These are phyloP conservation scores for Anastrepha obliqua DNA, from an alignment of 1,140 invertebrate genomes.

Conservation along the genomic window DNA sequence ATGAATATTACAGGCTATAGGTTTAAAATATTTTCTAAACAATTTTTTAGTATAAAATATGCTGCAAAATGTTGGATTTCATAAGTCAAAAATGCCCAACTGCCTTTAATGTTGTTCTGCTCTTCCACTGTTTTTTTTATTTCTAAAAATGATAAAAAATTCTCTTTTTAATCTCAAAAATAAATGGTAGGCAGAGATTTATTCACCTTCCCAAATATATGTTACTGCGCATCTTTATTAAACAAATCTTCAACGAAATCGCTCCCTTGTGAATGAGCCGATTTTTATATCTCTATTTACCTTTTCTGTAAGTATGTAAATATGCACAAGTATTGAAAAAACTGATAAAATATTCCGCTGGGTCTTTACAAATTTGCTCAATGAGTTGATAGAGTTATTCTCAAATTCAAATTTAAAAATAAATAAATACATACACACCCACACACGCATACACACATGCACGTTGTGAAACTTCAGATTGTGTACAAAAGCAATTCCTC, in stretches of 20 bases:
- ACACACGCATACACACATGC: neutral
- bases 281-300: slow-evolving; percentile 21
- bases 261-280: neutral
- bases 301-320: neutral
- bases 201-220: too few species aligned
- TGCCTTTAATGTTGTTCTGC: too few species aligned
- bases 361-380: neutral
- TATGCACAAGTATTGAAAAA: neutral
- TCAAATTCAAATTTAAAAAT: neutral
- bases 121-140: too few species aligned
- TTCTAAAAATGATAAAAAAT: too few species aligned
- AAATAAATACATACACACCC: neutral
- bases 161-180: too few species aligned
- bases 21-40: too few species aligned
- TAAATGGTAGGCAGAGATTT: too few species aligned
- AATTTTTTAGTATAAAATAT: too few species aligned
- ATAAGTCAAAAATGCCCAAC: too few species aligned
- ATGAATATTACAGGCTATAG: too few species aligned
- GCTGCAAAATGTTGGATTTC: too few species aligned
- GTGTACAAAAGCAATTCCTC: neutral
- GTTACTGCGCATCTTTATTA: neutral
- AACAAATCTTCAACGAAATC: slow-evolving; percentile 8
- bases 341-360: neutral
- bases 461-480: neutral
- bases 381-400: slow-evolving; percentile 1